These are phyloP conservation scores for Meloidogyne hapla DNA, from an alignment of 1,140 invertebrate genomes.

Conservation along the genomic window DNA sequence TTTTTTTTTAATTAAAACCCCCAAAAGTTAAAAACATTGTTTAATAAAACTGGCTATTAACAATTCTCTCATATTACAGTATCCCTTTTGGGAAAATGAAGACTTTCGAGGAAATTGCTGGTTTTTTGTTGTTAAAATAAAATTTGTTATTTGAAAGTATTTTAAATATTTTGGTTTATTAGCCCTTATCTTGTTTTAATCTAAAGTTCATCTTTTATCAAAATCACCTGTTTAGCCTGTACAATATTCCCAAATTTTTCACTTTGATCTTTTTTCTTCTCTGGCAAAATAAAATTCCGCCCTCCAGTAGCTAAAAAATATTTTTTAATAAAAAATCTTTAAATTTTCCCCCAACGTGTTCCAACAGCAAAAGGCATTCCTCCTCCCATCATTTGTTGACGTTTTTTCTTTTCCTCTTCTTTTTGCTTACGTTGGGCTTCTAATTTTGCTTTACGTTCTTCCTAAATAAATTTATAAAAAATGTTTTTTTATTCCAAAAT, in stretches of 20 bases:
- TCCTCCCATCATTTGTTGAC: slow-evolving; percentile 40
- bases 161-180: background rate
- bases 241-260: slow-evolving; percentile 64
- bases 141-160: background rate
- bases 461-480: slow-evolving; percentile 41
- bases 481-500: background rate
- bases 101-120: no score
- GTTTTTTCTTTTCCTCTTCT: slow-evolving; percentile 49
- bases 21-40: no score
- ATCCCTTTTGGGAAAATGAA: no score
- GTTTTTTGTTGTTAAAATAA: no score
- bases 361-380: slow-evolving; percentile 27
- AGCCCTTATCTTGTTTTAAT: no score
- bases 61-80: no score
- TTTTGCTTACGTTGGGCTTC: slow-evolving; percentile 53
- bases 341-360: slow-evolving; percentile 18
- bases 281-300: slow-evolving; percentile 60
- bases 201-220: no score
- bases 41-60: no score
- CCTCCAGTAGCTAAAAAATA: slow-evolving; percentile 39
- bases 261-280: slow-evolving; percentile 59
- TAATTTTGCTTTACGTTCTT: slow-evolving; percentile 52
- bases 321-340: background rate
- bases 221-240: slow-evolving; percentile 48
- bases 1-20: no score